These are phyloP conservation scores for Crossocerus cetratus DNA, from an alignment of 2,888 invertebrate genomes.

Conservation along the genomic window DNA sequence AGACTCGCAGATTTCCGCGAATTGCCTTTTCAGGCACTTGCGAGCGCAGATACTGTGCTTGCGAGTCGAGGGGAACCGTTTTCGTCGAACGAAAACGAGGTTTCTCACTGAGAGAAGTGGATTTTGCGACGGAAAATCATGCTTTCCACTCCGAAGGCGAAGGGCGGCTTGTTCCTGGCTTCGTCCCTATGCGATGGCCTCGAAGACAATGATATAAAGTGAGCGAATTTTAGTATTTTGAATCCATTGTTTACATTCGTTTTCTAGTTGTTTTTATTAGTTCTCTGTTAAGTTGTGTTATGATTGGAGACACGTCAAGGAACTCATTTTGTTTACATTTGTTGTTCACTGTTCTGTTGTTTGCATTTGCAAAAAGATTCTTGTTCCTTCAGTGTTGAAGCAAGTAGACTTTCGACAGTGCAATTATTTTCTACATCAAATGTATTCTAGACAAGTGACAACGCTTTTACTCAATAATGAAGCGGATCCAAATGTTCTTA, in stretches of 20 bases:
- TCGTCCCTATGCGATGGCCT: constrained; percentile 82
- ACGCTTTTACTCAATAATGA: constrained; percentile 78
- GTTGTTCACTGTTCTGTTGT: no score
- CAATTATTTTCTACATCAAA: constrained; percentile 5
- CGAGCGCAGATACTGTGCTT: no score
- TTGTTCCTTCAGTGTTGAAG: neutral
- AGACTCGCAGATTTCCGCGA: no score
- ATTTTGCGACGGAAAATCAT: constrained; percentile 4
- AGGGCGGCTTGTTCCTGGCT: constrained; percentile 70
- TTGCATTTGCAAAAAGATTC: no score
- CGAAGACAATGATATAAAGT: constrained; percentile 82
- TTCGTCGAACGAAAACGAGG: no score
- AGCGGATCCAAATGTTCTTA: constrained; percentile 84
- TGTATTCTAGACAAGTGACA: constrained; percentile 73
- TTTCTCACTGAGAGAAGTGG: neutral
- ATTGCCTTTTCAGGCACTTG: no score
- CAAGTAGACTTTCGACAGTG: constrained; percentile 6
- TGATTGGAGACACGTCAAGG: no score
- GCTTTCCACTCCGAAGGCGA: constrained; percentile 62
- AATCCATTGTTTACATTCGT: no score
- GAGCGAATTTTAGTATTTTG: constrained; percentile 38
- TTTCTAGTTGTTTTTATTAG: no score
- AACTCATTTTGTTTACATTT: neutral
- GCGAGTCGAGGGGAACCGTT: no score
- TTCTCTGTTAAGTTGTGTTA: no score